Evolutionary conservation across 2,888 invertebrate species (phyloP), one percentile per base, ranked within the genome.

Genomic region (Metallyticus violacea): DNA sequence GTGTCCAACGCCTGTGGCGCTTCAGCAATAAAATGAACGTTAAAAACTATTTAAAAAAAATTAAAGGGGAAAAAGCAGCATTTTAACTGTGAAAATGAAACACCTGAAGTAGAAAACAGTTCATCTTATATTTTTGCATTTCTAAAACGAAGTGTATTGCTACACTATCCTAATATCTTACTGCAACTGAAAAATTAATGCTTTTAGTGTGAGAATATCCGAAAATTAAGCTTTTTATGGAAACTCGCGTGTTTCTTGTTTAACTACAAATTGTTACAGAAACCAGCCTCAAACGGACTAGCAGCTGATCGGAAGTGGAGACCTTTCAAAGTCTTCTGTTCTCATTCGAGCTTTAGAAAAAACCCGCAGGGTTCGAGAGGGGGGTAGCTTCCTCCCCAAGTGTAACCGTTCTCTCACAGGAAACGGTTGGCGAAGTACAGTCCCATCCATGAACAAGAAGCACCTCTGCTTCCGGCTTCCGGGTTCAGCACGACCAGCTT

Each of bases 271-370:
- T 4, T 40, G 15, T 22, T 15, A 62, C 40, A 15, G 40, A 62
- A 62, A 62, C 40, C 40, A 62, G 40, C 40, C 40, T 62, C 0
- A 62, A 3, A 4, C 40, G 3, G 15, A 62, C 15, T 22, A 83
- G 83, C 83, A 83, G 83, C 83, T 83, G 83, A 83, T 83, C 77
- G 83, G 83, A 83, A 83, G 83, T 77, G 77, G 29, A 15, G 15
- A 15, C 15, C 40, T 15, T 62, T 62, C 1, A 15, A 62, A 62
- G 40, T 62, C 40, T 62, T 62, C 40, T 62, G 40, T 62, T 62
- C 40, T 15, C 40, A 62, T 62, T 62, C 40, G 40, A 62, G 40
- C 40, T 62, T 62, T 62, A 62, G 40, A 62, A 62, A 62, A 62
- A 62, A 62, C 40, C 40, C 40, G 15, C 40, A 62, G 40, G 22